Evolutionary conservation across 2,113 vertebrate genomes (phyloP).

Genomic region (Caranx melampygus): DNA sequence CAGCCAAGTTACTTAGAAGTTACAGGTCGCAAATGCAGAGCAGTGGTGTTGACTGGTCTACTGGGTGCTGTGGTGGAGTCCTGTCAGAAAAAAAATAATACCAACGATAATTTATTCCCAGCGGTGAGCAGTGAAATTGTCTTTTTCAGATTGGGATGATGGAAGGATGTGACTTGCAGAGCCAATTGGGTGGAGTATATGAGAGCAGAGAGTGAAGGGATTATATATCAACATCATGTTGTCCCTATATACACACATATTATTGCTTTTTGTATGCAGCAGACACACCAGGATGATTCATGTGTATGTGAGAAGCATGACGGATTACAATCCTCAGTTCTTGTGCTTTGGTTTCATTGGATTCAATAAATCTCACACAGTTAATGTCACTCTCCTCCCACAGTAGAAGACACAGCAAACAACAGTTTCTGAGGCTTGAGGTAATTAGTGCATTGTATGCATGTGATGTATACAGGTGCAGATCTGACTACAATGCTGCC

Average conservation of each 20-base stretch:
- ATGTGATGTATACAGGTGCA: not conserved
- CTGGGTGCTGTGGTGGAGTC: not conserved
- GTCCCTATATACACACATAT: conserved; percentile 1
- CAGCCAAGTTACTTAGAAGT: conserved; percentile 24
- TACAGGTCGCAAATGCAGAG: not conserved
- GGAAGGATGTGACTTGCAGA: conserved; percentile 49
- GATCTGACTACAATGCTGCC: not conserved
- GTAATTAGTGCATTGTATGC: not conserved
- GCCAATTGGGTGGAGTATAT: conserved; percentile 40
- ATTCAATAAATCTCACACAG: conserved; percentile 5
- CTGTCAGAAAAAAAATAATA: not conserved
- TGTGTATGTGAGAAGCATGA: conserved; percentile 44
- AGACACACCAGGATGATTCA: conserved; percentile 46
- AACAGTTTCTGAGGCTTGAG: not conserved
- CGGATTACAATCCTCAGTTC: conserved; percentile 29
- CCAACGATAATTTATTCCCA: conserved; percentile 38
- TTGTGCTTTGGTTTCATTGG: not conserved
- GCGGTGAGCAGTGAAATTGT: conserved; percentile 26
- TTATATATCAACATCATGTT: conserved; percentile 63
- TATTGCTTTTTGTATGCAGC: conserved; percentile 45
- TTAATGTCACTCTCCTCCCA: conserved; percentile 35
- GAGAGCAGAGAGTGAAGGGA: conserved; percentile 22
- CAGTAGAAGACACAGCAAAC: not conserved
- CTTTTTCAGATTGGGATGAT: conserved; percentile 46
- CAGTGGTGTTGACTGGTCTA: not conserved